phyloP scores from a whole-genome alignment of 2,888 invertebrate genomes.

The Teleiodes luculella region DNA sequence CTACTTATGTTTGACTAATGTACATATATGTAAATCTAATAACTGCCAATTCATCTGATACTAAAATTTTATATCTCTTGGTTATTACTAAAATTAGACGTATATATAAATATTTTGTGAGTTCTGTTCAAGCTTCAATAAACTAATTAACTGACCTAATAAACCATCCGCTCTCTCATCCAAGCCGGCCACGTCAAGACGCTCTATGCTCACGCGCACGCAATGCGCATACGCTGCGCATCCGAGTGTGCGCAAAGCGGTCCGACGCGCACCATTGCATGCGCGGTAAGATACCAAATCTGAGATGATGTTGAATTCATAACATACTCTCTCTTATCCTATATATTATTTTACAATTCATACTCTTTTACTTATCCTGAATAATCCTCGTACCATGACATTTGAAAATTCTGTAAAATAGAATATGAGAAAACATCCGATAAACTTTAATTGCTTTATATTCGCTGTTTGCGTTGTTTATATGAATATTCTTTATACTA shows the following conservation, averaged over 20 bases:
- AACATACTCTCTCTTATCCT: conserved; percentile 21
- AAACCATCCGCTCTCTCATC: conserved; percentile 3
- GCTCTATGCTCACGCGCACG: conserved; percentile 4
- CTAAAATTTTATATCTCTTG: background rate
- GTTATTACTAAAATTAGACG: background rate
- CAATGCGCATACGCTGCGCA: conserved; percentile 39
- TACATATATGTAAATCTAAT: no score
- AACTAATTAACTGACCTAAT: conserved; percentile 12
- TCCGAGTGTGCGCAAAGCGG: conserved; percentile 55
- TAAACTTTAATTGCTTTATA: background rate
- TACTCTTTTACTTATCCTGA: background rate
- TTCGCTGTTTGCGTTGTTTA: background rate
- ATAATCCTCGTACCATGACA: no score
- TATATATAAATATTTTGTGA: background rate
- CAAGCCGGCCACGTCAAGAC: conserved; percentile 14
- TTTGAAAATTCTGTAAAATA: no score
- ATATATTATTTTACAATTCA: background rate
- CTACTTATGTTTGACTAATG: no score
- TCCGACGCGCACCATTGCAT: conserved; percentile 61
- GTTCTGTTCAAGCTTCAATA: conserved; percentile 1
- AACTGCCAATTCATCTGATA: no score
- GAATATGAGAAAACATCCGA: no score
- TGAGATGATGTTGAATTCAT: conserved; percentile 32
- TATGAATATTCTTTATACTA: no score
- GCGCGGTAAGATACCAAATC: conserved; percentile 34